Evolutionary conservation across 2,113 vertebrate genomes (phyloP).

Genomic region (Xyrauchen texanus): DNA sequence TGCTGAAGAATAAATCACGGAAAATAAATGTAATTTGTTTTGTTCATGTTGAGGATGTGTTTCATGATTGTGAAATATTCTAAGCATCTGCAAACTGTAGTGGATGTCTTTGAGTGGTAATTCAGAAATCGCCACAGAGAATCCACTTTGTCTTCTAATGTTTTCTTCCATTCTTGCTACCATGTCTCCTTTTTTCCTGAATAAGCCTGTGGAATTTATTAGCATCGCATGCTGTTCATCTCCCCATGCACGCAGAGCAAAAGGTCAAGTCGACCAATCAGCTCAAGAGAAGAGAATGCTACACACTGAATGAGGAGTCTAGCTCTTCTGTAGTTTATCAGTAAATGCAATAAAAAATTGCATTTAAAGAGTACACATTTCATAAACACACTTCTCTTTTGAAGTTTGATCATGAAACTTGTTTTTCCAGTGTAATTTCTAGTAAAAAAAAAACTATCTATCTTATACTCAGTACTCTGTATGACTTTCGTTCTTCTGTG

Average conservation of each 20-base stretch:
- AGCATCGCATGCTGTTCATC: neutral
- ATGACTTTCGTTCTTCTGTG: no score
- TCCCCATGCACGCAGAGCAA: neutral
- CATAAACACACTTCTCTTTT: no score
- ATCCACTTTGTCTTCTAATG: slow-evolving; percentile 33
- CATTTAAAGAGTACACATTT: neutral
- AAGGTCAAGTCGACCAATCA: slow-evolving; percentile 30
- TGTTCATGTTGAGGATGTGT: slow-evolving; percentile 51
- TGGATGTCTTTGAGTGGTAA: slow-evolving; percentile 35
- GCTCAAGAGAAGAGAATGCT: neutral
- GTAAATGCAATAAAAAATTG: neutral
- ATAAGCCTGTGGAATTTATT: slow-evolving; percentile 39
- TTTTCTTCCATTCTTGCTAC: slow-evolving; percentile 7
- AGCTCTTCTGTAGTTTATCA: neutral
- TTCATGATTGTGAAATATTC: slow-evolving; percentile 58
- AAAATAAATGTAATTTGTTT: slow-evolving; percentile 26
- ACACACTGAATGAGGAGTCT: neutral
- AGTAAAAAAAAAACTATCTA: no score
- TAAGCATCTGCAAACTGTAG: slow-evolving; percentile 60
- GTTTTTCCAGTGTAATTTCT: no score
- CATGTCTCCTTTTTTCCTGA: neutral
- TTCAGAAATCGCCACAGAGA: slow-evolving; percentile 44
- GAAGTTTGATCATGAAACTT: neutral
- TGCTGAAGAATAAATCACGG: slow-evolving; percentile 53
- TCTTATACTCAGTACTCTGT: no score